Percentiles rank a stretch among this genome's conserved stretches.
These are phyloP conservation scores for Rhizoglyphus robini DNA, from an alignment of 1,140 invertebrate species.

Conservation along the genomic window DNA sequence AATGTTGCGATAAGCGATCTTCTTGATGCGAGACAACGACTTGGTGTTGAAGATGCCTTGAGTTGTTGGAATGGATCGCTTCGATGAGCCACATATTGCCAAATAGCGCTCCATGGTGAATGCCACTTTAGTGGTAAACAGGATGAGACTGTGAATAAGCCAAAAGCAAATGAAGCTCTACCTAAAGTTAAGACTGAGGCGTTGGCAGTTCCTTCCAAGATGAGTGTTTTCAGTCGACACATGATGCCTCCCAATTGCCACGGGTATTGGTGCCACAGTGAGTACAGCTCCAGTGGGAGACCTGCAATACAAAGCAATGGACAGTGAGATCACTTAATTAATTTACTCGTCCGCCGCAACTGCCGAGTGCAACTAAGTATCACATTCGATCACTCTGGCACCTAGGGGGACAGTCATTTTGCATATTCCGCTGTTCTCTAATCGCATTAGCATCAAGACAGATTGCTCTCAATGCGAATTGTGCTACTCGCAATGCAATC, in stretches of 20 bases:
- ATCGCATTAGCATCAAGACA: too few relatives aligned
- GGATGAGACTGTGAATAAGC: background rate
- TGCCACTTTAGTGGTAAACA: slow-evolving; percentile 23
- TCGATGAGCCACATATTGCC: slow-evolving; percentile 78
- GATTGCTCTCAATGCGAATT: too few relatives aligned
- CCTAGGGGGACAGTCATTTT: too few relatives aligned
- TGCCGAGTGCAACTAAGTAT: too few relatives aligned
- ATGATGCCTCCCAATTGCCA: slow-evolving; percentile 64
- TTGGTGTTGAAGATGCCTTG: slow-evolving; percentile 7
- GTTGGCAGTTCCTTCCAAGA: slow-evolving; percentile 72
- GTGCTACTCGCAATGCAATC: too few relatives aligned
- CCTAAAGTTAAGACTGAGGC: slow-evolving; percentile 42
- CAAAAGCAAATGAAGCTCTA: background rate
- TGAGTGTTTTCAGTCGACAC: slow-evolving; percentile 67
- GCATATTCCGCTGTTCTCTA: too few relatives aligned
- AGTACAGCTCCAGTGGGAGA: slow-evolving; percentile 67
- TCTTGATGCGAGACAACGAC: slow-evolving; percentile 44
- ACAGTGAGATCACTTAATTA: too few relatives aligned
- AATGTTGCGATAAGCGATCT: slow-evolving; percentile 65
- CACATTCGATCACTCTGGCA: too few relatives aligned
- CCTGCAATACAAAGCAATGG: too few relatives aligned
- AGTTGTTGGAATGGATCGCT: slow-evolving; percentile 38
- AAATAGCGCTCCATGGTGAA: slow-evolving; percentile 45
- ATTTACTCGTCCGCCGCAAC: too few relatives aligned
- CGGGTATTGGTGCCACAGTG: slow-evolving; percentile 87